A percentile compares a stretch with the other conserved stretches of the same genome.
These are phyloP conservation scores for Oligia strigilis DNA, from an alignment of 2,888 invertebrate species.

Conservation along the genomic window DNA sequence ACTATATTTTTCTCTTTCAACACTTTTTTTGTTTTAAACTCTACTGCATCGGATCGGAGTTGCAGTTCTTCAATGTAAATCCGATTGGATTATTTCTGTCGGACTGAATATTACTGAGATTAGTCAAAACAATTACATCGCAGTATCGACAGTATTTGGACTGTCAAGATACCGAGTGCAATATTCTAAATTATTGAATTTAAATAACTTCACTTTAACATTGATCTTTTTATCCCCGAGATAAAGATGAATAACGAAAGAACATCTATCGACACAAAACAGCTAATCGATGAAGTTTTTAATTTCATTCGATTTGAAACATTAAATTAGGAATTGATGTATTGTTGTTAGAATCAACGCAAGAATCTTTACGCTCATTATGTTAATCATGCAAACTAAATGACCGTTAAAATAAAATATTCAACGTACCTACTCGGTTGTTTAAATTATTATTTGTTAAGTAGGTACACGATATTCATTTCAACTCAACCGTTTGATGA, in stretches of 20 bases:
- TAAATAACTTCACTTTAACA: neutral
- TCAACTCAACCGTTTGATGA: slow-evolving; percentile 26
- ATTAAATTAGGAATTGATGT: neutral
- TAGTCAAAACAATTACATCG: slow-evolving; percentile 4
- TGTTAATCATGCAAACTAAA: slow-evolving; percentile 28
- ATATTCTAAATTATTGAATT: slow-evolving; percentile 3
- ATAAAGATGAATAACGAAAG: neutral
- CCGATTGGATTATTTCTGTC: neutral
- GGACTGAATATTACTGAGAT: neutral
- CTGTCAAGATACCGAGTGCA: neutral
- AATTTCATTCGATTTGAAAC: neutral
- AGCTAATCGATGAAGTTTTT: neutral
- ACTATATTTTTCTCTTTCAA: neutral
- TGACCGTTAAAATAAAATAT: slow-evolving; percentile 20
- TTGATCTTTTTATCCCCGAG: neutral
- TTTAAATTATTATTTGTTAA: slow-evolving; percentile 11
- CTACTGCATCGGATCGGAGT: neutral
- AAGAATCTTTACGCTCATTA: slow-evolving; percentile 17
- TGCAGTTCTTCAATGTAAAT: neutral
- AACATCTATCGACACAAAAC: neutral
- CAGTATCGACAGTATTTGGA: neutral
- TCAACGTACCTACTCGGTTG: neutral
- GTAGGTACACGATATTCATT: slow-evolving; percentile 25
- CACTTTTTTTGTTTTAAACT: neutral
- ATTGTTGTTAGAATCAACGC: neutral